phyloP scores from a whole-genome alignment of 2,888 invertebrate genomes.

The Lutraria lutraria region DNA sequence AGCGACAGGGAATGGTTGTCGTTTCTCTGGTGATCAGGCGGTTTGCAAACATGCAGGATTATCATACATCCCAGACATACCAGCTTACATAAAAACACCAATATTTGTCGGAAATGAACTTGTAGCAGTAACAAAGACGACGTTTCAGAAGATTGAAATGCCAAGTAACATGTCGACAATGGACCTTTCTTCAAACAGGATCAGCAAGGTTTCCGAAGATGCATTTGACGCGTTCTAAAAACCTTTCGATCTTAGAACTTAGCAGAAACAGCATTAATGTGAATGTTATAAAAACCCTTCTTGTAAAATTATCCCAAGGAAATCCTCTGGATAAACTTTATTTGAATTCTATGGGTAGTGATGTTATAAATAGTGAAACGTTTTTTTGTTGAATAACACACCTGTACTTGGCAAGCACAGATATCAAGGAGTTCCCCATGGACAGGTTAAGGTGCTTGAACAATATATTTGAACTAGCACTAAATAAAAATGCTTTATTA shows the following conservation, averaged over 20 bases:
- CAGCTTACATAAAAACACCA: neutral
- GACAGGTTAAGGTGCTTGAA: neutral
- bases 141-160: neutral
- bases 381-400: neutral
- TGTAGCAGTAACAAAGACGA: neutral
- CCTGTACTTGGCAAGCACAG: neutral
- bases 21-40: neutral
- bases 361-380: neutral
- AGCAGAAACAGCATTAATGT: neutral
- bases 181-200: neutral
- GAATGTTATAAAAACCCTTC: neutral
- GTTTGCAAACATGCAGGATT: neutral
- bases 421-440: neutral
- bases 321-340: neutral
- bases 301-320: neutral
- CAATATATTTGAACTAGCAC: neutral
- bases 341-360: neutral
- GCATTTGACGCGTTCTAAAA: neutral
- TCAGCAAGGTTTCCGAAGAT: neutral
- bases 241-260: neutral
- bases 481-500: neutral
- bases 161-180: neutral
- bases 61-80: neutral
- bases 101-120: conserved; percentile 9
- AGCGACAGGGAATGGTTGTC: neutral